Percentiles rank a stretch among this genome's conserved stretches.
phyloP scores from a whole-genome alignment of 2,888 invertebrate genomes.

The Acrobasis suavella region DNA sequence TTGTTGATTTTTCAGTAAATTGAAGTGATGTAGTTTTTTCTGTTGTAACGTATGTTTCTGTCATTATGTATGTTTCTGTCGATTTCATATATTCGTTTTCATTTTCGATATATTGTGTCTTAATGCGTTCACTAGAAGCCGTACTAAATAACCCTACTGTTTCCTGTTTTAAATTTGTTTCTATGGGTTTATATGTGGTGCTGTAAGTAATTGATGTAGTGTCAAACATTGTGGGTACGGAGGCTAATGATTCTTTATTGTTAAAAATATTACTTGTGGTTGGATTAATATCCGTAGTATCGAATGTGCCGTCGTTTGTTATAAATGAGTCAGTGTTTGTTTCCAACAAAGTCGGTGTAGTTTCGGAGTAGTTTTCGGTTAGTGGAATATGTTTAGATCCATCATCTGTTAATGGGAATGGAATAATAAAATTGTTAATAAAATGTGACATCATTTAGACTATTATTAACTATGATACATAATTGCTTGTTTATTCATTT shows the following conservation, averaged over 20 bases:
- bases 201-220: background rate
- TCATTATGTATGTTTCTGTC: background rate
- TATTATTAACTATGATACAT: conserved; percentile 6
- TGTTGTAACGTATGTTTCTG: background rate
- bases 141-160: background rate
- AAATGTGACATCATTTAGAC: conserved; percentile 22
- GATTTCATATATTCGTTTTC: background rate
- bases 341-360: conserved; percentile 52
- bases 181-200: background rate
- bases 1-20: background rate
- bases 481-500: background rate
- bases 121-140: background rate
- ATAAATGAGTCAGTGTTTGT: conserved; percentile 46
- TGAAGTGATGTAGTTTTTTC: background rate
- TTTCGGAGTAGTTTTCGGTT: conserved; percentile 70
- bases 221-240: background rate
- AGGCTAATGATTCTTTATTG: conserved; percentile 4
- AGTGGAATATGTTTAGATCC: conserved; percentile 75
- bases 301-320: conserved; percentile 35
- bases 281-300: conserved; percentile 29
- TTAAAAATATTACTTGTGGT: conserved; percentile 1
- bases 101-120: background rate
- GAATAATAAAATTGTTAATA: conserved; percentile 61
- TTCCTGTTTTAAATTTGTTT: background rate
- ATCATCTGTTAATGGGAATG: conserved; percentile 80